phyloP scores from a whole-genome alignment of 2,888 invertebrate genomes.

The Diplolepis rosae region DNA sequence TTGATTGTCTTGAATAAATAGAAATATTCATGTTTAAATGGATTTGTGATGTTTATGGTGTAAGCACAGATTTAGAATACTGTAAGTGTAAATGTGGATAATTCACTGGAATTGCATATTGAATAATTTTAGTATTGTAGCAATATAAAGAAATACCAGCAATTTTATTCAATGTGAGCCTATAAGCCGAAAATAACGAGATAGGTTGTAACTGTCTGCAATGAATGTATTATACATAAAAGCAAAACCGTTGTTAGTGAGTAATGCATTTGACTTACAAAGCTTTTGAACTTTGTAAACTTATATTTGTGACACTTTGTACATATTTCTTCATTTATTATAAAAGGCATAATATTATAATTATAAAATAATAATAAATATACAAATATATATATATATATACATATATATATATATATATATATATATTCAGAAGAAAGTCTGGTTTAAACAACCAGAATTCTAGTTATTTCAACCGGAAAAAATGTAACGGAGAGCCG shows the following conservation, averaged over 20 bases:
- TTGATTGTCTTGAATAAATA: no score
- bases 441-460: no score
- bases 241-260: conserved; percentile 50
- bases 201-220: conserved; percentile 50
- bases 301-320: no score
- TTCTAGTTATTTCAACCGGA: no score
- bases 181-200: conserved; percentile 66
- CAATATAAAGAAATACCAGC: conserved; percentile 17
- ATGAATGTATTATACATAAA: conserved; percentile 56
- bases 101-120: not conserved
- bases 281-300: not conserved
- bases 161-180: conserved; percentile 46
- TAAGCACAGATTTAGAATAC: not conserved
- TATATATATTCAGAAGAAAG: no score
- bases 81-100: not conserved
- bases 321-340: no score
- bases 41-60: not conserved
- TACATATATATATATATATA: no score
- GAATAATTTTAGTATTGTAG: not conserved
- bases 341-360: no score
- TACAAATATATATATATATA: no score
- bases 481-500: no score
- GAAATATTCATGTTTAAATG: no score
- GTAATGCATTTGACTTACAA: conserved; percentile 38
- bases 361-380: no score